Evolutionary conservation across 2,888 invertebrate species (phyloP).

Genomic region (Acanthosepion esculentum): DNA sequence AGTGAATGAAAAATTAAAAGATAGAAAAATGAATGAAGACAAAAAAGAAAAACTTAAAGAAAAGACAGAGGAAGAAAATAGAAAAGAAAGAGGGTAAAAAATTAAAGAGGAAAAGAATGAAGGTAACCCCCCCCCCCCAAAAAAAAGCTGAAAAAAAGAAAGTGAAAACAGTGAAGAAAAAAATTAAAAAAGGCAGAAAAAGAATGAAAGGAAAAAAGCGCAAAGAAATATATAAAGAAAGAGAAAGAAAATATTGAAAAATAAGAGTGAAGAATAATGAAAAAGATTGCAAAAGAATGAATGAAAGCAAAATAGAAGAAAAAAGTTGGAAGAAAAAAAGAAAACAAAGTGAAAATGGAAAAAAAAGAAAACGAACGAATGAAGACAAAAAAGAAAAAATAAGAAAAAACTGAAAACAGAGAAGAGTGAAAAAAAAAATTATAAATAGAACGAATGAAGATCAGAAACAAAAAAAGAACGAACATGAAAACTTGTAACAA

Average conservation of each 20-base stretch:
- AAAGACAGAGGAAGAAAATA: background rate
- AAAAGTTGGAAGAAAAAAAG: no score
- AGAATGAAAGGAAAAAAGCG: background rate
- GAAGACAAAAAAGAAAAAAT: background rate
- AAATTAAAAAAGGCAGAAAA: background rate
- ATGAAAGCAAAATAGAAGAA: no score
- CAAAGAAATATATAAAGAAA: background rate
- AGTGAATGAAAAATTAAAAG: no score
- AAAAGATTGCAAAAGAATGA: background rate
- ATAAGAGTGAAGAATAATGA: background rate
- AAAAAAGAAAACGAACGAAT: background rate
- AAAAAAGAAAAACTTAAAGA: accelerated
- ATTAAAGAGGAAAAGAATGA: no score
- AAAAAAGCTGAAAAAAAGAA: background rate
- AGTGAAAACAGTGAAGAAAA: accelerated
- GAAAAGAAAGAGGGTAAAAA: background rate
- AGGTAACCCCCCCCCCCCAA: no score
- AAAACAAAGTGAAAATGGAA: no score
- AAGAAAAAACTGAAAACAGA: background rate
- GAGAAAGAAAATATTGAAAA: background rate
- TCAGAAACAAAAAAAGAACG: background rate
- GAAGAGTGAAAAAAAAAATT: background rate
- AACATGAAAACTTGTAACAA: background rate
- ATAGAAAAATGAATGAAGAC: background rate
- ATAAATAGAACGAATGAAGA: background rate